phyloP scores from a whole-genome alignment of 1,140 invertebrate genomes.

The Drosophila arizonae region DNA sequence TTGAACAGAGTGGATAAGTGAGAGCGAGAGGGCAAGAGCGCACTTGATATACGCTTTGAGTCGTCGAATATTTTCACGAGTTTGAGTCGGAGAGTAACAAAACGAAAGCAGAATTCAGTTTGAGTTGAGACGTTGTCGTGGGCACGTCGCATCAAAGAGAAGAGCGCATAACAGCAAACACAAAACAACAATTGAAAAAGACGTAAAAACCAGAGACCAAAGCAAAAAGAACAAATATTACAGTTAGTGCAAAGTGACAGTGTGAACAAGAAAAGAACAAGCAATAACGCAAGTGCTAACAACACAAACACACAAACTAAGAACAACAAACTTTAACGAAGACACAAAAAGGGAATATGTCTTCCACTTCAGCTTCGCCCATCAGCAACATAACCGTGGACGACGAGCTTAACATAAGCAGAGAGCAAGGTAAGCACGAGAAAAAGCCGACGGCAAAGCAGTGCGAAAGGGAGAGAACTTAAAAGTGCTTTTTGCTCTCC shows the following conservation, averaged over 20 bases:
- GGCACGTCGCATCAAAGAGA: constrained; percentile 66
- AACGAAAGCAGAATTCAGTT: constrained; percentile 68
- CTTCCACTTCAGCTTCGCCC: constrained; percentile 80
- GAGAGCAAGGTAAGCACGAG: constrained; percentile 76
- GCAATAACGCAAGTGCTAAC: constrained; percentile 21
- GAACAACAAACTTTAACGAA: constrained; percentile 14
- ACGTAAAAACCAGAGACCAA: constrained; percentile 45
- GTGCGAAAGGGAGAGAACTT: background rate
- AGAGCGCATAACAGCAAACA: constrained; percentile 50
- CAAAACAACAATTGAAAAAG: constrained; percentile 25
- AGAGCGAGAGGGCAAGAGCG: constrained; percentile 19
- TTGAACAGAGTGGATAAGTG: constrained; percentile 20
- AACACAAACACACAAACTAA: constrained; percentile 16
- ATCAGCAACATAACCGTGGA: constrained; percentile 82
- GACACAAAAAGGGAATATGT: constrained; percentile 69
- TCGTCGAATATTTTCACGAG: constrained; percentile 52
- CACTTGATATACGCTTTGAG: constrained; percentile 34
- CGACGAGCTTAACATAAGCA: constrained; percentile 78
- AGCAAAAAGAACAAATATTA: constrained; percentile 18
- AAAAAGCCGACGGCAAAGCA: constrained; percentile 62
- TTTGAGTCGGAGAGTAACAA: constrained; percentile 74
- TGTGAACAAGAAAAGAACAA: constrained; percentile 3
- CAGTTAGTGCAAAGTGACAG: constrained; percentile 30
- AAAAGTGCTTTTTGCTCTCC: background rate
- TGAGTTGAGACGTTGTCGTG: constrained; percentile 76